These are phyloP conservation scores for Forbesichthys agassizii DNA, from an alignment of 2,113 vertebrate genomes.

Conservation along the genomic window DNA sequence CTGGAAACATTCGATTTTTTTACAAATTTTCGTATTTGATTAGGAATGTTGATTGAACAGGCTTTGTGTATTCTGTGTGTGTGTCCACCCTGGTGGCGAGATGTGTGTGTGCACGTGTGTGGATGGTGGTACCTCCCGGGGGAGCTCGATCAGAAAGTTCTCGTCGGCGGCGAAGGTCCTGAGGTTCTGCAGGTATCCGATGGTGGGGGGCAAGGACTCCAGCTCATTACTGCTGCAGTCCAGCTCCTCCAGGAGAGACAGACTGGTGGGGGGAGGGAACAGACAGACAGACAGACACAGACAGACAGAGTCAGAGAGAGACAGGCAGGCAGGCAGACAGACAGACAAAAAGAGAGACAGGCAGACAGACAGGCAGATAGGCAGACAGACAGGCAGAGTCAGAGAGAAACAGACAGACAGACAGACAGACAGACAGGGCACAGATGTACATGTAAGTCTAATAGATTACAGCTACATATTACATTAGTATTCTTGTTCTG, in stretches of 20 bases:
- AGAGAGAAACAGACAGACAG: not conserved
- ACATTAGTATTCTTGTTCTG: too few species aligned
- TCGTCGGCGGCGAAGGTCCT: constrained; percentile 94
- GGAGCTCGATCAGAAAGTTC: constrained; percentile 94
- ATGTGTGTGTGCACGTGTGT: not conserved
- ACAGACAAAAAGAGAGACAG: not conserved
- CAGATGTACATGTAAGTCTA: not conserved
- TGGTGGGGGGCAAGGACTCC: constrained; percentile 90
- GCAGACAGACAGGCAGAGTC: constrained; percentile 84
- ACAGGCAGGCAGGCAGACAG: not conserved
- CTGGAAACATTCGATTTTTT: too few species aligned
- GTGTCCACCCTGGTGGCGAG: not conserved
- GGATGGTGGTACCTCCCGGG: constrained; percentile 84
- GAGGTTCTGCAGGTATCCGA: constrained; percentile 93
- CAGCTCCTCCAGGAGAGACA: constrained; percentile 95
- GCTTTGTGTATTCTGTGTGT: not conserved
- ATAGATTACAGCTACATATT: not conserved
- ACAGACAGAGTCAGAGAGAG: not conserved
- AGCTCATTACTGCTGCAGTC: constrained; percentile 99
- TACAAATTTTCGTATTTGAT: too few species aligned
- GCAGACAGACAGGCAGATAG: not conserved
- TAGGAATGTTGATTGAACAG: not conserved
- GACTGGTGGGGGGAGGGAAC: constrained; percentile 71
- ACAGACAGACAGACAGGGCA: not conserved
- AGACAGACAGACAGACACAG: not conserved